A percentile compares a stretch with the other conserved stretches of the same genome.
Conservation (phyloP, 2,113 vertebrate species). For the Gymnarchus niloticus region DNA sequence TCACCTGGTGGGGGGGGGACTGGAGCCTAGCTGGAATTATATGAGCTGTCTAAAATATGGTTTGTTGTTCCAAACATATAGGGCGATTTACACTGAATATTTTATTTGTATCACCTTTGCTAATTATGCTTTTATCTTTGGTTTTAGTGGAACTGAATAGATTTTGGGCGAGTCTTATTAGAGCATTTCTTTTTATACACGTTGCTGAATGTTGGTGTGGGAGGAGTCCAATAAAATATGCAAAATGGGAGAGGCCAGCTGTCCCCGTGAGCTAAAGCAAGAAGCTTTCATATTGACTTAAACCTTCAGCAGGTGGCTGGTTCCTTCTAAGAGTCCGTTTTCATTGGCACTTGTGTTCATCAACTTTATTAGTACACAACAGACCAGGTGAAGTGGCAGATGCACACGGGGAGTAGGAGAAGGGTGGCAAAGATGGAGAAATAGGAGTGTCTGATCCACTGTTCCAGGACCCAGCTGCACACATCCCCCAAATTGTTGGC, state of each 20-base stretch:
- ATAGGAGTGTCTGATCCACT: too few species aligned
- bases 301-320: neutral
- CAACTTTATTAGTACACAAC: neutral
- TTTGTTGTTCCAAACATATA: neutral
- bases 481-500: slow-evolving; percentile 25
- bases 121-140: neutral
- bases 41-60: neutral
- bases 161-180: neutral
- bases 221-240: neutral
- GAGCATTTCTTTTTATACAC: neutral
- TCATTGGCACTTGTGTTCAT: neutral
- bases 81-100: neutral
- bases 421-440: neutral
- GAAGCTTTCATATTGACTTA: neutral
- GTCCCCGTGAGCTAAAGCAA: neutral
- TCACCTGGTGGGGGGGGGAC: too few species aligned
- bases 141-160: neutral
- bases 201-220: neutral
- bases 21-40: neutral
- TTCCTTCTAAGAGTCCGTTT: neutral
- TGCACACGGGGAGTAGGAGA: neutral
- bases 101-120: neutral
- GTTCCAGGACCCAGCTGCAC: slow-evolving; percentile 18
- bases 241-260: neutral
- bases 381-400: neutral